These are phyloP conservation scores for Copidosoma floridanum DNA, from an alignment of 1,140 invertebrate species.

Conservation along the genomic window DNA sequence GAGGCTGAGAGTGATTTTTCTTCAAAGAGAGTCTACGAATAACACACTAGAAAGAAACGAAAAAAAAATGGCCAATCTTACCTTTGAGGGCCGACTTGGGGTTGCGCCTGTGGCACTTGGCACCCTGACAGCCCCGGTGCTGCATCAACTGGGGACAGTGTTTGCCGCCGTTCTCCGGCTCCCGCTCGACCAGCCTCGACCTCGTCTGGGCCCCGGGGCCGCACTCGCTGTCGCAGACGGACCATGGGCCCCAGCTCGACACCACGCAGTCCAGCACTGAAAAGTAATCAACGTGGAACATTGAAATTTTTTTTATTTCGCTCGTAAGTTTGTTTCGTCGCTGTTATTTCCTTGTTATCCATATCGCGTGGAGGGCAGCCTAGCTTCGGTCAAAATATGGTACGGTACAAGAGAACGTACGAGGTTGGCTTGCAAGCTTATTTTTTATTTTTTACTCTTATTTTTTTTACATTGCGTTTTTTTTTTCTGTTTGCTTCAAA, in stretches of 20 bases:
- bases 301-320: background rate
- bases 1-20: no score
- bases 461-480: no score
- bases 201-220: conserved; percentile 76
- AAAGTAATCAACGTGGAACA: background rate
- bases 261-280: conserved; percentile 79
- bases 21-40: no score
- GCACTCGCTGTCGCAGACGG: conserved; percentile 74
- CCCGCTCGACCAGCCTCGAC: conserved; percentile 62
- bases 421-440: no score
- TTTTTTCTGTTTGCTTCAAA: no score
- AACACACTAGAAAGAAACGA: no score
- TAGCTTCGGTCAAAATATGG: no score
- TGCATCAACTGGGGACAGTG: conserved; percentile 76
- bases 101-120: conserved; percentile 67
- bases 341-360: background rate
- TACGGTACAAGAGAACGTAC: no score
- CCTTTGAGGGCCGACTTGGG: conserved; percentile 70
- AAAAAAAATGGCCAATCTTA: no score
- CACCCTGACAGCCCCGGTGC: conserved; percentile 72
- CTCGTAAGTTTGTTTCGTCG: background rate
- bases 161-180: conserved; percentile 72
- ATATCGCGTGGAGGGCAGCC: background rate
- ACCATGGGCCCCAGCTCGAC: conserved; percentile 78
- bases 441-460: no score